These are phyloP conservation scores for Motacilla tschutschensis DNA, from an alignment of 2,113 vertebrate genomes.

Conservation along the genomic window DNA sequence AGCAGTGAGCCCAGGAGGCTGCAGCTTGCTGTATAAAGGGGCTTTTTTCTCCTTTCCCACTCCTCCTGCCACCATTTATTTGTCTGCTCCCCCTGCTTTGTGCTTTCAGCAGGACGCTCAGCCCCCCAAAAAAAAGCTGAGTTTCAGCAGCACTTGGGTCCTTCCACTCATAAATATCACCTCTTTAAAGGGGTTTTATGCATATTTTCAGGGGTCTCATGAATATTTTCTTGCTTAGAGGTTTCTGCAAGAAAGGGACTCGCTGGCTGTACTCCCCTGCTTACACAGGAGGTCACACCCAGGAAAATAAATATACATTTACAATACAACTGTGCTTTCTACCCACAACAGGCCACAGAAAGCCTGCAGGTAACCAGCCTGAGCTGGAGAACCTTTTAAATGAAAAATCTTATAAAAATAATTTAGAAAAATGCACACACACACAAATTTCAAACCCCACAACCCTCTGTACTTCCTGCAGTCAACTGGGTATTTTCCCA, in stretches of 20 bases:
- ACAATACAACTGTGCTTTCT: not conserved
- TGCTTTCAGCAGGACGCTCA: not conserved
- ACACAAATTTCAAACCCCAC: not conserved
- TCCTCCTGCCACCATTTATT: not conserved
- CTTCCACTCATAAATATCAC: not conserved
- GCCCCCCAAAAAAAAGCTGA: not conserved
- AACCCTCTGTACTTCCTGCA: not conserved
- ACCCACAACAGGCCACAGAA: not conserved
- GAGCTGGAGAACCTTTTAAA: not conserved
- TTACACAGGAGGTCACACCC: not conserved
- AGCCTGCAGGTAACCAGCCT: not conserved
- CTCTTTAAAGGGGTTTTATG: not conserved
- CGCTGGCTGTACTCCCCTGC: accelerated
- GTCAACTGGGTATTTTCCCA: not conserved
- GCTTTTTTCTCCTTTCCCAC: not conserved
- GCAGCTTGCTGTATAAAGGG: not conserved
- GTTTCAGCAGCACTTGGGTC: not conserved
- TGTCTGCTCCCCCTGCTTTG: not conserved
- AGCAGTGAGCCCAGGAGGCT: not conserved
- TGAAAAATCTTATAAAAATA: not conserved
- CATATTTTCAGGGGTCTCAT: accelerated
- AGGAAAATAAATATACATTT: not conserved
- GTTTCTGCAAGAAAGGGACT: not conserved
- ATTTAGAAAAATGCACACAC: accelerated
- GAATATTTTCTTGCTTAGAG: not conserved